These are phyloP conservation scores for Anhinga anhinga DNA, from an alignment of 2,113 vertebrate species.

Conservation along the genomic window DNA sequence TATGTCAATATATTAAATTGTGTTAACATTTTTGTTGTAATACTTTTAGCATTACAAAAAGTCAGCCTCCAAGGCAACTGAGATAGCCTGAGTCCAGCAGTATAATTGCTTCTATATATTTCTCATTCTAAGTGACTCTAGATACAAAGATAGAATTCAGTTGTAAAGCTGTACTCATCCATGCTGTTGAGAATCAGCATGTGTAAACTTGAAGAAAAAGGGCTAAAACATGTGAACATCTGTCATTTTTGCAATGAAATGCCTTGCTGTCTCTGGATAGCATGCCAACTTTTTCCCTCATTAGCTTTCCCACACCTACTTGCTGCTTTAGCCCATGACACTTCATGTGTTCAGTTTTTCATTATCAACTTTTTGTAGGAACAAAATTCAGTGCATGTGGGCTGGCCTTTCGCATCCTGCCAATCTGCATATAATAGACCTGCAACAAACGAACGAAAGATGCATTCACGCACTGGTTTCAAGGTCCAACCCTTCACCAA, in stretches of 20 bases:
- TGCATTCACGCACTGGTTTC: fast-evolving
- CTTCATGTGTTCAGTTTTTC: not conserved
- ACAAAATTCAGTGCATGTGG: not conserved
- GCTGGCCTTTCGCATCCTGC: not conserved
- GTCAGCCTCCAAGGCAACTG: not conserved
- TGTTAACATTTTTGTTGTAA: not conserved
- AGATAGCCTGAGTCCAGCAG: not conserved
- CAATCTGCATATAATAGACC: not conserved
- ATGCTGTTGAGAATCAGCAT: not conserved
- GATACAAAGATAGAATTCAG: not conserved
- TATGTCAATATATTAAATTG: not conserved
- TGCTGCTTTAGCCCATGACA: not conserved
- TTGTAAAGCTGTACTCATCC: not conserved
- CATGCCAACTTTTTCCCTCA: not conserved
- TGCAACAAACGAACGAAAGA: not conserved
- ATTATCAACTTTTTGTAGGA: not conserved
- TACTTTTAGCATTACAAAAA: not conserved
- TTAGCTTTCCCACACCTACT: not conserved
- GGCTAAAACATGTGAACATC: not conserved
- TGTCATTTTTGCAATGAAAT: not conserved
- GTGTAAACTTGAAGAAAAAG: not conserved
- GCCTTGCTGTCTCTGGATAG: not conserved
- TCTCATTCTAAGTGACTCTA: not conserved
- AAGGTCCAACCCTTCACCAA: not conserved
- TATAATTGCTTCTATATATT: no score